Percentiles rank a stretch among this genome's conserved stretches.
phyloP scores from a whole-genome alignment of 2,888 invertebrate genomes.

The Sylvicola fuscatus region DNA sequence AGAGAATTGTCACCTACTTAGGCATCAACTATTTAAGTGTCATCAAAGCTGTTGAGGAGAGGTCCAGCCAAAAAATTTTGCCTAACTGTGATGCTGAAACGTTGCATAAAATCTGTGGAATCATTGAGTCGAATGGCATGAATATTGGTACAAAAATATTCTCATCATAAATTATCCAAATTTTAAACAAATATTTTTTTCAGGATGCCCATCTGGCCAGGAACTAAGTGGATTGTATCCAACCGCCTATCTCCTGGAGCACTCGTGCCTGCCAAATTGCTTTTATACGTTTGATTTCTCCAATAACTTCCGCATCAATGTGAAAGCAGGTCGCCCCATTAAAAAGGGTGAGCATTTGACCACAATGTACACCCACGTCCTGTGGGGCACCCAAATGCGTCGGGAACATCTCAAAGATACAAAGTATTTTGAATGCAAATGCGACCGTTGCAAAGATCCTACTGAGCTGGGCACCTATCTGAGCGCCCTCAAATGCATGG shows the following conservation, averaged over 20 bases:
- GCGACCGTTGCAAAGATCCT: constrained; percentile 56
- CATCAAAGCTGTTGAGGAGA: constrained; percentile 26
- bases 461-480: constrained; percentile 59
- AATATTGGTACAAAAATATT: background rate
- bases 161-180: background rate
- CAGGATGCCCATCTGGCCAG: background rate
- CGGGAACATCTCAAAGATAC: constrained; percentile 56
- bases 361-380: constrained; percentile 71
- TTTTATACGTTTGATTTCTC: constrained; percentile 42
- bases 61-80: constrained; percentile 17
- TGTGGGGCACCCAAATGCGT: constrained; percentile 70
- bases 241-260: constrained; percentile 60
- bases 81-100: constrained; percentile 31
- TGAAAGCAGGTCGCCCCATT: constrained; percentile 44
- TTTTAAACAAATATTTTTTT: background rate
- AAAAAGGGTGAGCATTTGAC: constrained; percentile 51
- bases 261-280: constrained; percentile 62
- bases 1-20: constrained; percentile 41
- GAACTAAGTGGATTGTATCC: constrained; percentile 55
- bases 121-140: constrained; percentile 58
- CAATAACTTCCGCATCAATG: constrained; percentile 38
- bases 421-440: constrained; percentile 59
- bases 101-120: constrained; percentile 55
- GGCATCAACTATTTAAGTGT: constrained; percentile 35
- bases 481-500: constrained; percentile 22